phyloP scores from a whole-genome alignment of 53 echinoderm and acorn worm species.

The Holothuria scabra region DNA sequence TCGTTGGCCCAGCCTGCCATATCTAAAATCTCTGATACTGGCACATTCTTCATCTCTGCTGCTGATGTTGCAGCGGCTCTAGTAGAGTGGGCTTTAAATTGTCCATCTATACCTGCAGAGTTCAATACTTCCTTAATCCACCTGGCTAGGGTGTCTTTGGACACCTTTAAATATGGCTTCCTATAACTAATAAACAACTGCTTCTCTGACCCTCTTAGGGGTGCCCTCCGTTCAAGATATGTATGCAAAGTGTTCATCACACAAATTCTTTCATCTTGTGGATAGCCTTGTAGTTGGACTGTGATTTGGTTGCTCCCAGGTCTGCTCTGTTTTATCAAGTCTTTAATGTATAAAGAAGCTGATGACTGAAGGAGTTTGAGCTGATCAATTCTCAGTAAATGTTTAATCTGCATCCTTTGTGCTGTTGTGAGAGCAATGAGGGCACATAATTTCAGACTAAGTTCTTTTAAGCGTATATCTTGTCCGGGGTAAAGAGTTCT shows the following conservation, averaged over 20 bases:
- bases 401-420: conserved; percentile 53
- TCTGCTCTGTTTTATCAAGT: conserved; percentile 40
- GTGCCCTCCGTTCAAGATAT: conserved; percentile 38
- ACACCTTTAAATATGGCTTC: no score
- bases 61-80: conserved; percentile 29
- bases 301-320: conserved; percentile 33
- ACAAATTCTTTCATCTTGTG: conserved; percentile 45
- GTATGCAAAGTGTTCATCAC: conserved; percentile 6
- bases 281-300: conserved; percentile 48
- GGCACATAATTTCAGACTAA: conserved; percentile 22
- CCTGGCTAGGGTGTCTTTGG: no score
- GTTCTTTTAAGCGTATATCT: background rate
- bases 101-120: conserved; percentile 36
- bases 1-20: conserved; percentile 43
- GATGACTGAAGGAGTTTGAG: background rate
- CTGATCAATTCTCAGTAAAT: no score
- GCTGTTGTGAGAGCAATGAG: conserved; percentile 39
- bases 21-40: conserved; percentile 20
- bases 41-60: conserved; percentile 15
- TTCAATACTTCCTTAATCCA: background rate
- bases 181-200: no score
- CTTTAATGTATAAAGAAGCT: no score
- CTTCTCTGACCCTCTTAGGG: conserved; percentile 24
- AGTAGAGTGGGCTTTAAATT: conserved; percentile 43
- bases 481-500: no score